These are phyloP conservation scores for Zoanthus sansibaricus DNA, from an alignment of 92 coral and sea anemone species.

Conservation along the genomic window DNA sequence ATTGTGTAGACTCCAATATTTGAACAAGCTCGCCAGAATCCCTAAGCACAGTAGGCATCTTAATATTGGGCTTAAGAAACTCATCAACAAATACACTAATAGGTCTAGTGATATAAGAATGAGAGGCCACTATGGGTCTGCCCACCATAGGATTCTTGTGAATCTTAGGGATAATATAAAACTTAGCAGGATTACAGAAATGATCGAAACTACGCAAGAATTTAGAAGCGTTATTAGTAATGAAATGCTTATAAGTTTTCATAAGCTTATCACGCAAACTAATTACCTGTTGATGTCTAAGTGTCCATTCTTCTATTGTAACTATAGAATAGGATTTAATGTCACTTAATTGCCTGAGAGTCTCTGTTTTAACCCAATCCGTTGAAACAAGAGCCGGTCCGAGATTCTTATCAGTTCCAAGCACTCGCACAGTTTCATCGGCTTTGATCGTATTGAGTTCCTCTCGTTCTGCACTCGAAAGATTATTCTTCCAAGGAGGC, in stretches of 20 bases:
- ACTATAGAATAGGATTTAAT: conserved; percentile 24
- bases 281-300: too few relatives aligned
- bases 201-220: too few relatives aligned
- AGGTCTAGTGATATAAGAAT: background rate
- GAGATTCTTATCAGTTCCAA: conserved; percentile 32
- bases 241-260: too few relatives aligned
- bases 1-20: too few relatives aligned
- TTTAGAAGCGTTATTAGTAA: too few relatives aligned
- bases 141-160: background rate
- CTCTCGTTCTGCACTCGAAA: conserved; percentile 36
- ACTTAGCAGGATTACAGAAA: background rate
- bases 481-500: conserved; percentile 43
- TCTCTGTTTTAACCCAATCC: conserved; percentile 31
- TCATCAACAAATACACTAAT: background rate
- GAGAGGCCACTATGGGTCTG: background rate
- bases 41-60: too few relatives aligned
- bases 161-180: background rate
- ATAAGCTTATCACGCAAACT: too few relatives aligned
- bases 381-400: conserved; percentile 32
- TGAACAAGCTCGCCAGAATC: too few relatives aligned
- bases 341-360: conserved; percentile 33
- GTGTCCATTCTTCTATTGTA: background rate
- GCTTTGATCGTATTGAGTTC: conserved; percentile 38
- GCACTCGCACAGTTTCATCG: conserved; percentile 31
- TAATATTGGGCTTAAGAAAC: too few relatives aligned